Conservation (phyloP, 2,113 vertebrate species). For the Nyctibius bracteatus region DNA sequence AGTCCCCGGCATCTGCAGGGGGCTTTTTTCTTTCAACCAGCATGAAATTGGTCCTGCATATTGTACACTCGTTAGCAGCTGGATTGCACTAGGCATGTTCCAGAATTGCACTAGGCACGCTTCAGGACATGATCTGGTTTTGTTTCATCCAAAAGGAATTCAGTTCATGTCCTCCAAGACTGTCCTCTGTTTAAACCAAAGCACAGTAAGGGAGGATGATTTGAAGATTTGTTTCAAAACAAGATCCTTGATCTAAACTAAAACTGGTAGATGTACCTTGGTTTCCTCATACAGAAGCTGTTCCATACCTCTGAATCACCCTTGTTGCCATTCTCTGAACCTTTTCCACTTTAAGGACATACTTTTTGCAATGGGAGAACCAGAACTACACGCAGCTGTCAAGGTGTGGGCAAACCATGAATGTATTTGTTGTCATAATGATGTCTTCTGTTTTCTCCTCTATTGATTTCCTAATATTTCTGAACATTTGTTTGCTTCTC, state of each 20-base stretch:
- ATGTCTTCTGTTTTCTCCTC: not conserved
- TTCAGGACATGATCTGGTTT: not conserved
- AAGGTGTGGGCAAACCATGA: not conserved
- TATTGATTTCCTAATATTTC: not conserved
- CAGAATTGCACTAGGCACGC: not conserved
- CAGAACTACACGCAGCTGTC: not conserved
- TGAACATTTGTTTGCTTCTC: not conserved
- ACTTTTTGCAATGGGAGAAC: not conserved
- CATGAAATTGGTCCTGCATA: not conserved
- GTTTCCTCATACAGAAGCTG: not conserved
- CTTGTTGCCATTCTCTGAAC: not conserved
- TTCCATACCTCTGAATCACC: not conserved
- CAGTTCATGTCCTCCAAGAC: not conserved
- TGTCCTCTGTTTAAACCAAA: not conserved
- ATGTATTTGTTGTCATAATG: not conserved
- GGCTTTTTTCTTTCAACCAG: not conserved
- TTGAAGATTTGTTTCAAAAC: not conserved
- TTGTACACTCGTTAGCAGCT: not conserved
- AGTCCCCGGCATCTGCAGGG: not conserved
- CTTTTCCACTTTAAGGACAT: not conserved
- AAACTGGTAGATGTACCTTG: not conserved
- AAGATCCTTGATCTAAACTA: not conserved
- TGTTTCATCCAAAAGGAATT: not conserved
- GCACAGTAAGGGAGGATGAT: not conserved
- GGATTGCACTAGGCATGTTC: not conserved